Conservation (phyloP, 2,113 vertebrate species). For the Poicephalus meyeri region DNA sequence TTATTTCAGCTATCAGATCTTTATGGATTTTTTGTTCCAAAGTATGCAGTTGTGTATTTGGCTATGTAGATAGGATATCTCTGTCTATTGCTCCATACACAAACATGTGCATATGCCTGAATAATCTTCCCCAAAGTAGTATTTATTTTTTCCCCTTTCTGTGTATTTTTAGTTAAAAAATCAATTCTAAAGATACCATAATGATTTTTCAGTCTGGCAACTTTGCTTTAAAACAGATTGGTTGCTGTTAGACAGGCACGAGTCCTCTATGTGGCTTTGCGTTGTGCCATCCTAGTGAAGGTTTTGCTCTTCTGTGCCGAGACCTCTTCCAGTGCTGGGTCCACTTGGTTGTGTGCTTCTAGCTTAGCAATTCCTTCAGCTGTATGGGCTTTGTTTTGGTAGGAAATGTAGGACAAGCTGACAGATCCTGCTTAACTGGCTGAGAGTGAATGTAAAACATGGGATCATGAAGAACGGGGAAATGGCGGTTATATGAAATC, state of each 20-base stretch:
- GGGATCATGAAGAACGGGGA: background rate
- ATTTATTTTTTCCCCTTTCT: background rate
- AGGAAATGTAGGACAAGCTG: background rate
- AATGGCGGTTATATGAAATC: background rate
- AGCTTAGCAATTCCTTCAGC: background rate
- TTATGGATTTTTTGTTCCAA: background rate
- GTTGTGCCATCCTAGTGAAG: fast-evolving
- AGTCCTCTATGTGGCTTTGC: background rate
- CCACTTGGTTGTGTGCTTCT: background rate
- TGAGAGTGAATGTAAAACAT: background rate
- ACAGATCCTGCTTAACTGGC: background rate
- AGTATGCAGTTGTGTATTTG: background rate
- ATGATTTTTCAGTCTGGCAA: background rate
- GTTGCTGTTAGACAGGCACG: background rate
- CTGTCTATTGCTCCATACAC: background rate
- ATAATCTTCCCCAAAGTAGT: background rate
- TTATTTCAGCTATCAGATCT: background rate
- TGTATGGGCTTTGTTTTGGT: background rate
- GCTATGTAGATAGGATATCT: background rate
- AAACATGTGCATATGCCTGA: too few species aligned
- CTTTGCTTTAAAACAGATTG: background rate
- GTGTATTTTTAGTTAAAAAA: background rate
- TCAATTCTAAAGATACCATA: background rate
- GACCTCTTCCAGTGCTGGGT: background rate
- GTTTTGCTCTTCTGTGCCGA: background rate